Evolutionary conservation across 2,113 vertebrate genomes (phyloP), one percentile per base, ranked within the genome.

Genomic region (Saccopteryx bilineata): DNA sequence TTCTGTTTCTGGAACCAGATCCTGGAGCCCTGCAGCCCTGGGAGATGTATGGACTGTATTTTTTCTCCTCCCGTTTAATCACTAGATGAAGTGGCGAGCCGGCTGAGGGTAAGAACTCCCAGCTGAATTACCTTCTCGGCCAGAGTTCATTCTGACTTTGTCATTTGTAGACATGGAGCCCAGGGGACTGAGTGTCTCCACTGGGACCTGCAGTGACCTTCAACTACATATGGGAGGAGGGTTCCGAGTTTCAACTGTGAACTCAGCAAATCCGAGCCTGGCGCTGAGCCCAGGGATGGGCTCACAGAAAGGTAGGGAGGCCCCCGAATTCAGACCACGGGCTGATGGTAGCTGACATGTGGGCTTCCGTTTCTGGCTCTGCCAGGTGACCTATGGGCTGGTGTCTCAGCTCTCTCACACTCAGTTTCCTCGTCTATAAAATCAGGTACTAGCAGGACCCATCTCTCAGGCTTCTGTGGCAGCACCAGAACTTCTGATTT

Each of bases 1-100:
- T 92, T 95, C 88, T 95, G 87, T 93, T 94, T 96, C 76, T 94
- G 94, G 95, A 97, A 96, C 74, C 79, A 94, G 93, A 94, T 80
- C 93, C 80, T 58, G 26, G 69, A 93, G 80, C 39, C 75, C 9
- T 18, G 56, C 26, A 33, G n/a, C 48, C 54, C 63, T 76, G 86
- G 24, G 84, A 88, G 60, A 60, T 15, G 58, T 14, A 5, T 11
- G 13, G 18, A 15, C 24, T 89, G 12, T 13, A 56, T 26, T 87
- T 80, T 63, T 50, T 19, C 61, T 71, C 74, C 48, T 60, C 48
- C 39, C 52, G 76, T 76, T 90, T 83, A 82, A 66, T 93, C 48
- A 52, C 58, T 69, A 84, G 91, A 93, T 93, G 90, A 88, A 58
- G 86, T 33, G 31, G 69, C 26, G 50, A 68, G 39, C 23, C 0